Evolutionary conservation across 2,797 vertebrate species (phyloP), one percentile per base, ranked within the genome.

Genomic region (Phataginus tetradactyla): DNA sequence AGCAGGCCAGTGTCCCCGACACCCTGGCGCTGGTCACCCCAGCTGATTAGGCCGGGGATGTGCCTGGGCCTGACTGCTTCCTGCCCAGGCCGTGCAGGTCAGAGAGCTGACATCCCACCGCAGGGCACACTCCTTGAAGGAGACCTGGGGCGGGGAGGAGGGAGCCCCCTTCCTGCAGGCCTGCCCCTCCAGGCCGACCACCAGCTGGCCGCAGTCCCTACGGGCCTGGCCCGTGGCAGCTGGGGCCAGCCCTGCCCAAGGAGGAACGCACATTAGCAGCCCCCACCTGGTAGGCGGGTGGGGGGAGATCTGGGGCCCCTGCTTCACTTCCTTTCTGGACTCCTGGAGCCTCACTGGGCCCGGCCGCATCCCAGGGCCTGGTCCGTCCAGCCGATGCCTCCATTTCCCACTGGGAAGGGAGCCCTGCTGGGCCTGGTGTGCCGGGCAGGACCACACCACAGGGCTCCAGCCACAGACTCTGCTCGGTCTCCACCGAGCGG

Each of bases 141-240:
- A 66, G 25, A 17, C 91, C 66, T 18, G 42, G 25, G 78, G 90
- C 7, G 7, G 25, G 1, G 20, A 23, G 34, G 13, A 34, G 32
- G 49, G 29, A 29, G 37, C 45, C 55, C 84, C 4, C 29, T 32
- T 49, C 78, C 86, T 10, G 9, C 3, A 32, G 23, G 25, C 13
- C 37, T 5, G 69, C 59, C 10, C 18, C 25, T 9, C 8, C 14
- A 37, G 11, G 49, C 66, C 32, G 37, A 11, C 63, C 27, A 0
- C 20, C 11, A 0, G 14, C 66, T 0, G 0, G 1, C 37, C 0
- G 11, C 64, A 7, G 15, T 45, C 57, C n/a, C 45, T 14, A 1
- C 64, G 55, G n/a, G 18, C 75, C 42, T 29, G 2, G 61, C 37
- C 34, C 0, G 1, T 4, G 39, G 51, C 9, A 20, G 37, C 5